These are phyloP conservation scores for Strigamia maritima DNA, from an alignment of 2,888 invertebrate species.

Conservation along the genomic window DNA sequence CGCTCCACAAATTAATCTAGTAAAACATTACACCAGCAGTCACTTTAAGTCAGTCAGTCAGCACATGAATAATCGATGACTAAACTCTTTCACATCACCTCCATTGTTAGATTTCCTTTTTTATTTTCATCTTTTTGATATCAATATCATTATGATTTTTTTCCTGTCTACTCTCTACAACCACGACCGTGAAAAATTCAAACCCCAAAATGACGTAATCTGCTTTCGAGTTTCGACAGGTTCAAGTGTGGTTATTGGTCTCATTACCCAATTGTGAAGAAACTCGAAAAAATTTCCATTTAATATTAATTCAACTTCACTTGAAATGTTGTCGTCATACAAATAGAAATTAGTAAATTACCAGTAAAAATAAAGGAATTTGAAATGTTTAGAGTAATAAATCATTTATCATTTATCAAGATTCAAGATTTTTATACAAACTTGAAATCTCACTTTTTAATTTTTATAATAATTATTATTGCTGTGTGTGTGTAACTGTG, in stretches of 20 bases:
- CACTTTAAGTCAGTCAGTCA: too few species aligned
- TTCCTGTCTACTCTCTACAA: neutral
- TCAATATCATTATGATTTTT: neutral
- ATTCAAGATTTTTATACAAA: too few species aligned
- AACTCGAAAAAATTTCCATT: slow-evolving; percentile 13
- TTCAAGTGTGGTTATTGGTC: slow-evolving; percentile 21
- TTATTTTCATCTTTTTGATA: too few species aligned
- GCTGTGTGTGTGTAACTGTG: neutral
- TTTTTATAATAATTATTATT: neutral
- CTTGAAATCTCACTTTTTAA: too few species aligned
- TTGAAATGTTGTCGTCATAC: neutral
- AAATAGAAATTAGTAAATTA: too few species aligned
- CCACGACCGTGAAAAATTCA: slow-evolving; percentile 15
- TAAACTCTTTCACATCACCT: too few species aligned
- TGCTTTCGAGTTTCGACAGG: neutral
- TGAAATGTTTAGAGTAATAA: too few species aligned
- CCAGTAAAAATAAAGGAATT: too few species aligned
- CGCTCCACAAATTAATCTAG: neutral
- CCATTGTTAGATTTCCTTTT: neutral
- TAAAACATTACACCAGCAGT: neutral
- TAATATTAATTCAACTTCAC: slow-evolving; percentile 2
- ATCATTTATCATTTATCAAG: too few species aligned
- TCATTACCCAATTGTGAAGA: neutral
- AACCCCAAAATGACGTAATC: neutral
- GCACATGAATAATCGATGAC: too few species aligned